Conservation (phyloP, 1,140 invertebrate genomes). For the Drosophila mauritiana region DNA sequence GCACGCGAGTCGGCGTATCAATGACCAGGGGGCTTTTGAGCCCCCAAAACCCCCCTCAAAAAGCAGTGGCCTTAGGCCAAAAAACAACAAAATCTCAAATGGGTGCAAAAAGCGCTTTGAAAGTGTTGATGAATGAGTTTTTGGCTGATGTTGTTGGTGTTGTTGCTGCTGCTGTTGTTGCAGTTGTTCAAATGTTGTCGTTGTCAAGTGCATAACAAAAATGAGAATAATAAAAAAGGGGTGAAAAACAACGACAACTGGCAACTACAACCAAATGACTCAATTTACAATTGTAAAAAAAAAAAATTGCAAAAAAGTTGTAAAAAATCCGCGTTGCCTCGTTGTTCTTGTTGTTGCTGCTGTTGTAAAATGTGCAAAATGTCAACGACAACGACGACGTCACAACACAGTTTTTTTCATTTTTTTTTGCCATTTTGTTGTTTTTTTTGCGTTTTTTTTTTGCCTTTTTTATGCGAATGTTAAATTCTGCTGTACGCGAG, state of each 20-base stretch:
- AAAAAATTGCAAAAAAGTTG: slow-evolving; percentile 31
- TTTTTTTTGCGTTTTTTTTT: slow-evolving; percentile 34
- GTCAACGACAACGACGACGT: slow-evolving; percentile 67
- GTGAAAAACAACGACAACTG: slow-evolving; percentile 36
- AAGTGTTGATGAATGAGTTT: slow-evolving; percentile 76
- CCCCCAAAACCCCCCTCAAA: slow-evolving; percentile 7
- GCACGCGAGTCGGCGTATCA: slow-evolving; percentile 56
- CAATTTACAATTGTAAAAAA: slow-evolving; percentile 81
- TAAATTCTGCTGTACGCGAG: slow-evolving; percentile 26
- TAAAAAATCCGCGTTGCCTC: slow-evolving; percentile 36
- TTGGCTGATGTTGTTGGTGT: slow-evolving; percentile 33
- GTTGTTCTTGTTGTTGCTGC: slow-evolving; percentile 42
- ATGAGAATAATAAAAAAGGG: slow-evolving; percentile 37
- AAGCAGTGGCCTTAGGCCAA: slow-evolving; percentile 35
- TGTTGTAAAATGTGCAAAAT: slow-evolving; percentile 67
- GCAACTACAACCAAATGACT: slow-evolving; percentile 73
- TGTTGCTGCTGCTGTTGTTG: slow-evolving; percentile 33
- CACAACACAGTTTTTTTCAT: slow-evolving; percentile 56
- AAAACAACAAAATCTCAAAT: slow-evolving; percentile 29
- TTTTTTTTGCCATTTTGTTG: slow-evolving; percentile 7
- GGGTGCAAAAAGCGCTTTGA: slow-evolving; percentile 27
- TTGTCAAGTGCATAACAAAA: slow-evolving; percentile 77
- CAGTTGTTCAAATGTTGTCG: slow-evolving; percentile 62
- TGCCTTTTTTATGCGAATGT: slow-evolving; percentile 65
- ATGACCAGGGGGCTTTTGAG: slow-evolving; percentile 17